Percentiles rank a stretch among this genome's conserved stretches.
Conservation (phyloP, 2,113 vertebrate species). For the rat (Rattus norvegicus) region GRCr8 NC_086024.1:66660001-66660500, state of each 20-base stretch:
- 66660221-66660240: neutral
- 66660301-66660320: neutral
- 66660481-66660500: slow-evolving; percentile 7
- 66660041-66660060: neutral
- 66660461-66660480: neutral
- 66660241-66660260: neutral
- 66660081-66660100: neutral
- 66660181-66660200: slow-evolving; percentile 1
- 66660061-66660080: neutral
- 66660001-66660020: neutral
- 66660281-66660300: neutral
- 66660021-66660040: neutral
- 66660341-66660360: neutral
- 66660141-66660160: slow-evolving; percentile 2
- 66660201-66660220: neutral
- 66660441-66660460: slow-evolving; percentile 45
- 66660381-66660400: neutral
- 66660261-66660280: neutral
- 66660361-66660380: neutral
- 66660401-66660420: neutral
- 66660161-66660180: neutral
- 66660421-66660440: slow-evolving; percentile 11
- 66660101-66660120: neutral
- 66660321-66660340: neutral
- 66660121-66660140: slow-evolving; percentile 39